Percentiles rank a stretch among this genome's conserved stretches.
These are phyloP conservation scores for Cheracebus regulus DNA, from an alignment of 2,797 vertebrate species.

Conservation along the genomic window DNA sequence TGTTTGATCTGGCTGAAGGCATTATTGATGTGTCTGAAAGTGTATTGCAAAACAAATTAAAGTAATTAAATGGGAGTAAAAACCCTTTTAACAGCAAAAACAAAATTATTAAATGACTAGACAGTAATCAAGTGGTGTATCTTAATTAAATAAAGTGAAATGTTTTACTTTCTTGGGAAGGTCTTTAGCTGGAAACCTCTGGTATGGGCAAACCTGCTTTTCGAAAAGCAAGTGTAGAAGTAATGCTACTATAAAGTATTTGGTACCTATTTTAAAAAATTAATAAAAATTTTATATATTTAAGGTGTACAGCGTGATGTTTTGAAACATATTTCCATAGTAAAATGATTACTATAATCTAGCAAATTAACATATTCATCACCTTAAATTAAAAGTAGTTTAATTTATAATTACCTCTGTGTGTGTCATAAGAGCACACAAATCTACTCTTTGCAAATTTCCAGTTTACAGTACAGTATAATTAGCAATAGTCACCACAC, in stretches of 20 bases:
- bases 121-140: background rate
- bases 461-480: background rate
- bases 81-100: background rate
- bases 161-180: background rate
- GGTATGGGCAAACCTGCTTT: fast-evolving
- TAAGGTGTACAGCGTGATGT: background rate
- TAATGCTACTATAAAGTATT: background rate
- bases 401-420: background rate
- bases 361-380: background rate
- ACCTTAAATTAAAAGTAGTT: too few relatives aligned
- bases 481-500: background rate
- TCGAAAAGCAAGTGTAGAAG: background rate
- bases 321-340: background rate
- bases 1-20: background rate
- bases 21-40: background rate
- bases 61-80: slow-evolving; percentile 46
- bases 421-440: background rate
- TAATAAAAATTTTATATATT: background rate
- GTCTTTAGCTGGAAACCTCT: background rate
- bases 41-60: slow-evolving; percentile 15
- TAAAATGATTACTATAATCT: background rate
- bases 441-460: background rate
- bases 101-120: slow-evolving; percentile 54
- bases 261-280: background rate
- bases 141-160: slow-evolving; percentile 25